Evolutionary conservation across 2,888 invertebrate species (phyloP).

Genomic region (Heliconius ismenius): DNA sequence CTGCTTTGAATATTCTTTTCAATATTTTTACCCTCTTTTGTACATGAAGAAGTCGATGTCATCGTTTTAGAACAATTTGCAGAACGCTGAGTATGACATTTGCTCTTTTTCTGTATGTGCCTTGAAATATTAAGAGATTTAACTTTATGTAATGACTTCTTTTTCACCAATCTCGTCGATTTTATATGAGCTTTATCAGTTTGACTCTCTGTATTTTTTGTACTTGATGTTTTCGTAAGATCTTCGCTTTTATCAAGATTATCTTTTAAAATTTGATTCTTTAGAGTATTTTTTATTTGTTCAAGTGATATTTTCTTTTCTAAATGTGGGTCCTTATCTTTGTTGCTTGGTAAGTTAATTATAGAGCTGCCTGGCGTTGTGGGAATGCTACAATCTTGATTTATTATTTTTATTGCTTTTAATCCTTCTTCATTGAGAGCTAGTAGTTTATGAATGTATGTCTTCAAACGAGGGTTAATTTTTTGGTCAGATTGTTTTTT

Average conservation of each 20-base stretch:
- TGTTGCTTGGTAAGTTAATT: constrained; percentile 65
- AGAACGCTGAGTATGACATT: constrained; percentile 27
- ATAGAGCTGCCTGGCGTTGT: constrained; percentile 76
- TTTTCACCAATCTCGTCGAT: constrained; percentile 48
- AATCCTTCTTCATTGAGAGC: constrained; percentile 66
- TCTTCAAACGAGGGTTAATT: constrained; percentile 66
- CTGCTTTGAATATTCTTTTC: constrained; percentile 45
- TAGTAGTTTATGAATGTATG: constrained; percentile 69
- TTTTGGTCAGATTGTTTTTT: constrained; percentile 43
- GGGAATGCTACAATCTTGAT: constrained; percentile 73
- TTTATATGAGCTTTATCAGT: constrained; percentile 34
- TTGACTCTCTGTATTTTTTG: constrained; percentile 39
- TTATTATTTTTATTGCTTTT: constrained; percentile 68
- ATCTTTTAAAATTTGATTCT: constrained; percentile 53
- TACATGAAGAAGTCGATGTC: constrained; percentile 50
- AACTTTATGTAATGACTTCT: constrained; percentile 66
- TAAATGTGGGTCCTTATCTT: constrained; percentile 48
- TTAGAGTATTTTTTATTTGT: constrained; percentile 64
- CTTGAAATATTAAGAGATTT: constrained; percentile 74
- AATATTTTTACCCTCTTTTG: constrained; percentile 45
- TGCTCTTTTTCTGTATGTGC: constrained; percentile 52
- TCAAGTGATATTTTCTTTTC: constrained; percentile 66
- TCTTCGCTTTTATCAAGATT: constrained; percentile 10
- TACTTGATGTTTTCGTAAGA: constrained; percentile 24
- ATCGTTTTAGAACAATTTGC: constrained; percentile 23